Base-by-base conservation (phyloP, 37 sponge, comb jelly and placozoan genomes). In the Eunapius fragilis region DNA sequence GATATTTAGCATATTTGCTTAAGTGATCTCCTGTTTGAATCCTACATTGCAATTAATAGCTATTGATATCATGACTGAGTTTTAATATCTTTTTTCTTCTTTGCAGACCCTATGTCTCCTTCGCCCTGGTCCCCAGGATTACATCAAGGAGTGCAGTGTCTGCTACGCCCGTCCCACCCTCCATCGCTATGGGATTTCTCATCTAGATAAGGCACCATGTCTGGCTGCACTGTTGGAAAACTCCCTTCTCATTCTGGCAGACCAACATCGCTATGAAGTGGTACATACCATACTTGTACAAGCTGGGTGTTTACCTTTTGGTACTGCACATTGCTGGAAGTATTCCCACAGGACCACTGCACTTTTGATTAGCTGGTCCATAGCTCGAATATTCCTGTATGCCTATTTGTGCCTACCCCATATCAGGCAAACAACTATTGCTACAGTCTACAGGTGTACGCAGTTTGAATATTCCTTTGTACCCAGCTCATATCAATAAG, bases 211-310 rank as follows among this genome's bases (percentile, higher is more conserved):
- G 35, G 83, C 87, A 25, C 92, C 95, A 30, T 94, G 92, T 72
- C 89, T 94, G 48, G 14, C 71, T 27, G 89, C 89, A 22, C 77
- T 94, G 30, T 67, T 94, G 32, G 78, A 88, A 79, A 88, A 92
- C 81, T 80, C 92, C 32, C 92, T 83, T 31, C 74, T 75, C 69
- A 79, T 80, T 13, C 80, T 94, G 49, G 75, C 74, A 22, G 74
- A 88, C 47, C 95, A 94, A 32, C 82, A 89, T 72, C 35, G n/a
- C 23, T 94, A 94, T 82, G 95, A 94, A 85, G 74, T 90, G 77
- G 94, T 93, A 50, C 34, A 68, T 1, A 37, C 17, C 25, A 26
- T 79, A 28, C 28, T 2, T 50, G 4, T 32, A 13, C 27, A 26
- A 7, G n/a, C n/a, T n/a, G n/a, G n/a, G 50, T 45, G 36, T 47